A percentile compares a stretch with the other conserved stretches of the same genome.
phyloP scores from a whole-genome alignment of 64 coral and sea anemone genomes.

The Montipora capricornis region DNA sequence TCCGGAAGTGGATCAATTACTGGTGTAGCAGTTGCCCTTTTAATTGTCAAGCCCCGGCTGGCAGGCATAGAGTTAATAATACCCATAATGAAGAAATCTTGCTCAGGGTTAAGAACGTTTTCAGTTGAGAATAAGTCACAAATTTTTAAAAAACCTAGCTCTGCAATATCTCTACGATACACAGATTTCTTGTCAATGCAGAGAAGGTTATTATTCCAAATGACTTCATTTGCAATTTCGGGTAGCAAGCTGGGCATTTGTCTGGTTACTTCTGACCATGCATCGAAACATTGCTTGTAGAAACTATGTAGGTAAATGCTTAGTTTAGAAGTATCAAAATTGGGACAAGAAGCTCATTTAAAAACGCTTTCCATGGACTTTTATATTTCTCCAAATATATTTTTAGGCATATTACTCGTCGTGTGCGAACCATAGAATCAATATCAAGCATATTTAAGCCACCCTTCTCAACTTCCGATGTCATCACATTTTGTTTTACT shows the following conservation, averaged over 20 bases:
- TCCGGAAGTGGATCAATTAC: too few relatives aligned
- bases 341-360: background rate
- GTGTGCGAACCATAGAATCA: background rate
- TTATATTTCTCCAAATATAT: conserved; percentile 3
- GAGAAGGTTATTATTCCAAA: too few relatives aligned
- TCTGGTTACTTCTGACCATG: conserved; percentile 19
- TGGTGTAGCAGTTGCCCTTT: too few relatives aligned
- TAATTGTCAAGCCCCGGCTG: too few relatives aligned
- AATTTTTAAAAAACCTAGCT: background rate
- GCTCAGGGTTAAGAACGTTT: background rate
- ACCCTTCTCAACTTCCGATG: conserved; percentile 16
- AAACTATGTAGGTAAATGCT: background rate
- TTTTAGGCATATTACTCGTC: conserved; percentile 35
- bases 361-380: conserved; percentile 36
- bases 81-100: background rate
- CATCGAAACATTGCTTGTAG: conserved; percentile 29
- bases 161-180: background rate
- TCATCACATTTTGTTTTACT: conserved; percentile 8
- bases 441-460: conserved; percentile 55
- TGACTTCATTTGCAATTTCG: too few relatives aligned
- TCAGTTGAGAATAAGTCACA: background rate
- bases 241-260: background rate
- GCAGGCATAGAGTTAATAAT: background rate
- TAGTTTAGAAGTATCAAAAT: conserved; percentile 24
- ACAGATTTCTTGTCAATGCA: background rate